phyloP scores from a whole-genome alignment of 35 echinoderm and acorn worm genomes.

The Heliocidaris tuberculata region DNA sequence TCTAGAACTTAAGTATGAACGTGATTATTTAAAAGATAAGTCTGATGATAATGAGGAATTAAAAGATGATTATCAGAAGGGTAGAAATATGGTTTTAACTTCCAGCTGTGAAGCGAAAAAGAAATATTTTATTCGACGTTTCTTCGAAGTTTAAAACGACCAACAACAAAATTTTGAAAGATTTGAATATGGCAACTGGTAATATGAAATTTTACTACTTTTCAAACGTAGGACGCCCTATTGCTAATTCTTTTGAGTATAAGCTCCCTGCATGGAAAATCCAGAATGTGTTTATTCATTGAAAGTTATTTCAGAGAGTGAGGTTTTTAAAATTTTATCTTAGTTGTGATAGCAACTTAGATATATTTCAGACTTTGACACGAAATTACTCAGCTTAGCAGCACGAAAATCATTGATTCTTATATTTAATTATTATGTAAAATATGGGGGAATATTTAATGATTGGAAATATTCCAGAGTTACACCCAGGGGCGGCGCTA shows the following conservation, averaged over 20 bases:
- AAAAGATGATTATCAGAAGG: neutral
- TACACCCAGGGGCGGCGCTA: no score
- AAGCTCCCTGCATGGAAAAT: neutral
- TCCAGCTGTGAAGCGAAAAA: neutral
- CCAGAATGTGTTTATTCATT: neutral
- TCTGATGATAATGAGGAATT: neutral
- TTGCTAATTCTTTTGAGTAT: neutral
- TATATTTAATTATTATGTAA: constrained; percentile 27
- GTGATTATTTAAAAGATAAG: neutral
- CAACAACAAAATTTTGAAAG: neutral
- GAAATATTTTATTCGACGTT: neutral
- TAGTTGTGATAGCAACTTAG: constrained; percentile 21
- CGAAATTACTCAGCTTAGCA: neutral
- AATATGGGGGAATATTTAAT: neutral
- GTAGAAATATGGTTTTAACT: neutral
- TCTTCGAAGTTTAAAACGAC: neutral
- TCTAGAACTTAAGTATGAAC: neutral
- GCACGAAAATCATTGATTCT: neutral
- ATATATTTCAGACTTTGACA: no score
- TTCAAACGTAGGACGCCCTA: neutral
- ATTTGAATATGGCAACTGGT: neutral
- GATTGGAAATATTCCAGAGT: constrained; percentile 51
- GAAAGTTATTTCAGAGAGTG: neutral
- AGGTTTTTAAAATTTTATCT: neutral
- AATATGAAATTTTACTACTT: neutral